Base-by-base conservation (phyloP, 2,888 invertebrate genomes). In the Agonum fuliginosum region DNA sequence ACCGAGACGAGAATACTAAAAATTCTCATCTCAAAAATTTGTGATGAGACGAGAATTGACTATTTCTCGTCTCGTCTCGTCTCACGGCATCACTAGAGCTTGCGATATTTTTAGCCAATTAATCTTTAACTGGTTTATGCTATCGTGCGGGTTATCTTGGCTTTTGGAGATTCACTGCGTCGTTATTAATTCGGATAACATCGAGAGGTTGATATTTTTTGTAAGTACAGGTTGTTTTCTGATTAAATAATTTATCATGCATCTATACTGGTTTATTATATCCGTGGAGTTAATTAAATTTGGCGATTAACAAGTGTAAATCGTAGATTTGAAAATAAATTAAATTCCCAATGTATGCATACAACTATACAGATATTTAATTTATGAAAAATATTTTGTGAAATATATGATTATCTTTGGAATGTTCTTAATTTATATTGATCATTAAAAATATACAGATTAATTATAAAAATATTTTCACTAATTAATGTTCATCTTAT, bases 161-260 rank as follows among this genome's bases (percentile, higher is more conserved):
- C 37, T 37, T 8, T 37, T 37, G 37, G 3, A 37, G 37, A 37
- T 37, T 37, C 37, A 54, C 54, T 54, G 22, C 54, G 4, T 24
- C 24, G 22, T 54, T 54, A 54, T 54, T 54, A 54, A 54, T 54
- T 54, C 54, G 37, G 34, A 67, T 37, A 37, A 67, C 67, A 34
- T 67, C 67, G 41, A 19, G n/a, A 34, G 6, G 41, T 54, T 54
- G 54, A 54, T n/a, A 54, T 54, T n/a, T 19, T 19, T 54, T 20
- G 17, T 37, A 20, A n/a, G 24, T 54, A 54, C 41, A 22, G 41
- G 14, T 67, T 67, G 67, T 67, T 67, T 19, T 22, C 41, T 67
- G 41, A 67, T 67, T 67, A 67, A 67, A 41, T 67, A 37, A 41
- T 67, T 67, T 67, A 67, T 67, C 65, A 65, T 54, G n/a, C 54